Conservation (phyloP, 2,888 invertebrate genomes). For the Cepaea hortensis region DNA sequence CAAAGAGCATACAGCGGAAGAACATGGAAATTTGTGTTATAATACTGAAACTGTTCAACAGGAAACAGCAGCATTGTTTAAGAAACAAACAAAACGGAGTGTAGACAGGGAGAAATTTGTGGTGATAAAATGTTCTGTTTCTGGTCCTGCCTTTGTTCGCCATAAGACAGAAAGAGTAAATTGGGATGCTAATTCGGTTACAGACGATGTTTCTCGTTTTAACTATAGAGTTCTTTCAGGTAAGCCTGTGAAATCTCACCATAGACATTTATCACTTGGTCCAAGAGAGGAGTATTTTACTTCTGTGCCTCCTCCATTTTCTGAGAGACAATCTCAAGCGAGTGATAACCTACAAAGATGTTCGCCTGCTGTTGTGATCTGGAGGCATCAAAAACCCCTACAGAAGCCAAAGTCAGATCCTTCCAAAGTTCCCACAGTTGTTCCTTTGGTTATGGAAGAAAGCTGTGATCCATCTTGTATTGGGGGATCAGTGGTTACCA, state of each 20-base stretch:
- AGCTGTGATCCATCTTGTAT: slow-evolving; percentile 36
- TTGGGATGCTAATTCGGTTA: slow-evolving; percentile 7
- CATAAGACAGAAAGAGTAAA: slow-evolving; percentile 1
- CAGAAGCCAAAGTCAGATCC: slow-evolving; percentile 41
- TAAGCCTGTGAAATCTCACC: not conserved
- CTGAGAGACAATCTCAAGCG: not conserved
- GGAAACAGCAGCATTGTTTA: not conserved
- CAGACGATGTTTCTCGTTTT: not conserved
- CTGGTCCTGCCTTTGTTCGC: slow-evolving; percentile 27
- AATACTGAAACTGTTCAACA: not conserved
- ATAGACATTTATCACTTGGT: slow-evolving; percentile 23
- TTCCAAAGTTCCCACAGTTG: slow-evolving; percentile 37
- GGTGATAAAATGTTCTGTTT: not conserved
- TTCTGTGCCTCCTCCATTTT: not conserved
- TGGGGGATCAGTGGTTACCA: slow-evolving; percentile 37
- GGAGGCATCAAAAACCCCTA: slow-evolving; percentile 24
- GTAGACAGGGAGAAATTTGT: not conserved
- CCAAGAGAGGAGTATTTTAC: slow-evolving; percentile 1
- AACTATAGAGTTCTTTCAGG: slow-evolving; percentile 34
- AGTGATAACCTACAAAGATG: not conserved
- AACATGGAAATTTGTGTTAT: not conserved
- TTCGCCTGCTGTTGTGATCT: slow-evolving; percentile 13
- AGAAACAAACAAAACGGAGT: not conserved
- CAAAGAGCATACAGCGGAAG: not conserved
- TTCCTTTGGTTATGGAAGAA: slow-evolving; percentile 40